Base-by-base conservation (phyloP, 2,888 invertebrate genomes). In the Phyllotreta striolata region DNA sequence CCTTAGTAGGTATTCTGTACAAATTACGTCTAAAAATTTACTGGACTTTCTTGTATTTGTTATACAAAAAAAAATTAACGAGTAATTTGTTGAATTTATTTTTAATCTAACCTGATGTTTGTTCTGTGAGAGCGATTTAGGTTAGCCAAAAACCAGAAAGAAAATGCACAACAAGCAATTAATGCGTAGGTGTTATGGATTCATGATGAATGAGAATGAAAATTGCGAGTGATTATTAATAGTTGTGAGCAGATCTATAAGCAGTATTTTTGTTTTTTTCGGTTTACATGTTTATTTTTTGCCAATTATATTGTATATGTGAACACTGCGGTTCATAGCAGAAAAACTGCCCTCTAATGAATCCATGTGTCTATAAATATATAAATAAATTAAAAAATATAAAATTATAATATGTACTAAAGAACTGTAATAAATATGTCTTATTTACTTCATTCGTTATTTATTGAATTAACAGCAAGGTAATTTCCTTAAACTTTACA, bases 351-450 rank as follows among this genome's bases (percentile, higher is more conserved):
- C 76, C 76, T 79, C 77, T 77, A 75, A 76, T 79, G 79, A 80
- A 79, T 79, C 79, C 55, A 78, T 77, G 76, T 77, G 78, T 79
- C 76, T 79, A 79, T 79, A 79, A 79, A 79, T 79, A 79, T 78
- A 80, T 78, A 80, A 79, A 79, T 79, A 79, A 78, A 78, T 52
- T 52, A 52, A 49, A 24, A 24, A 75, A 79, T 79, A 78, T 77
- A 74, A 68, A 61, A 67, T 72, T 69, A 79, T 78, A 75, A 77
- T 78, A 79, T 80, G 79, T 80, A 78, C 76, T 77, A 77, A 79
- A 52, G 76, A 78, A 77, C 77, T 79, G 79, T 79, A 79, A 79
- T 79, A 79, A 79, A 78, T 78, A 78, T 78, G 78, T 79, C 78
- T 79, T 78, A 78, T 79, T 79, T 76, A 77, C 35, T 49, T 64